Base-by-base conservation (phyloP, 1,140 invertebrate species). In the Campoletis sonorensis region DNA sequence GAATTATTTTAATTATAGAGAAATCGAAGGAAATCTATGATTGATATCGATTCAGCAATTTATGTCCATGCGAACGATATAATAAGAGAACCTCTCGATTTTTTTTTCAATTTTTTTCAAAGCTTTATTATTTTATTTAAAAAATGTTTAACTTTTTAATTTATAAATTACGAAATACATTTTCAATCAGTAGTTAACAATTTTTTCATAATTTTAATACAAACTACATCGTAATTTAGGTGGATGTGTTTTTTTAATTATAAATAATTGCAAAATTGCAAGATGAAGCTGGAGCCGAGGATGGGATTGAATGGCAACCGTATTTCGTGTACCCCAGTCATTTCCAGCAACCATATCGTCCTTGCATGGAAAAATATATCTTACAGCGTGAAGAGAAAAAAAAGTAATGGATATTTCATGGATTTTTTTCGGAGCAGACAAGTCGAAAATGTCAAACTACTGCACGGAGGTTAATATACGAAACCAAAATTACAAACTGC, bases 301-400 rank as follows among this genome's bases (percentile, higher is more conserved):
- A 27, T 77, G 11, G 26, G 27, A 58, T 40, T 21, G 26, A 64
- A 77, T 37, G 16, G 51, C 21, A 33, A 67, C 23, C 51, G 51
- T 30, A 13, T 33, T 0, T 5, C 51, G 13, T 15, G 15, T 5
- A 64, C 10, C 27, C 1, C 37, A 11, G 15, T 21, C 18, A 1
- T 45, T 45, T 79, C 80, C 4, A 54, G 80, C 8, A 81, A 71
- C 33, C 72, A 82, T 80, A 30, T 84, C 23, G 58, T 37, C 23
- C 67, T 85, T 18, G 76, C 81, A 15, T 85, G 84, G 84, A 84
- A 67, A 79, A 84, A 85, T 80, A 81, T 85, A 67, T 85, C 77
- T 58, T 83, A 79, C 51, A 81, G 61, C 26, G 75, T 85, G 16
- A 81, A 83, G 75, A 83, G 58, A 64, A 84, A 71, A 64, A 85